A percentile compares a stretch with the other conserved stretches of the same genome.
phyloP scores from a whole-genome alignment of 2,113 vertebrate genomes.

The Helogale parvula region DNA sequence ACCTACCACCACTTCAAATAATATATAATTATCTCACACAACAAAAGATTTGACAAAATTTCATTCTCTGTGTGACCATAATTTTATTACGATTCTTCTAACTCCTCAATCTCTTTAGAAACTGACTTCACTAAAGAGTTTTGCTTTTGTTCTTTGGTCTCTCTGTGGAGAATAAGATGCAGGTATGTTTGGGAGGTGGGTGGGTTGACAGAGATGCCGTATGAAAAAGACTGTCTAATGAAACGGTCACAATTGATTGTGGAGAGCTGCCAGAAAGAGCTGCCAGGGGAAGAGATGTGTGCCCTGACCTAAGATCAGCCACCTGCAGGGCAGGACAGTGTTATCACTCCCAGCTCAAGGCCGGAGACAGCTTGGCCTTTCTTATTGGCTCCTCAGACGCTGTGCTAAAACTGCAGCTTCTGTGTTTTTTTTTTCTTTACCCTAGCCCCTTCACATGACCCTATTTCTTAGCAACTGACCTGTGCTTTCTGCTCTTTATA shows the following conservation, averaged over 20 bases:
- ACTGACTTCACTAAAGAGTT: background rate
- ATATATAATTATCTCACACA: background rate
- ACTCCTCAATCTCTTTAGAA: background rate
- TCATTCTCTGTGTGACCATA: background rate
- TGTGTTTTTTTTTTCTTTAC: too few relatives aligned
- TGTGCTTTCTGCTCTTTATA: too few relatives aligned
- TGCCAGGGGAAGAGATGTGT: too few relatives aligned
- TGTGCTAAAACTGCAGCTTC: too few relatives aligned
- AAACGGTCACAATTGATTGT: background rate
- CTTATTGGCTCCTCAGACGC: too few relatives aligned
- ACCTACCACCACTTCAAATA: background rate
- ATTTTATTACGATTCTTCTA: background rate
- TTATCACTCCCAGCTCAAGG: too few relatives aligned
- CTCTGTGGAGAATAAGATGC: background rate
- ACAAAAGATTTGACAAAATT: background rate
- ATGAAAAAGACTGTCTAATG: background rate
- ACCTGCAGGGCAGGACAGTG: too few relatives aligned
- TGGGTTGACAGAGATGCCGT: background rate
- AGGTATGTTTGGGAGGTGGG: background rate
- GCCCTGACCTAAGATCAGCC: too few relatives aligned
- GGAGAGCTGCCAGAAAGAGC: too few relatives aligned
- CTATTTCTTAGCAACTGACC: too few relatives aligned
- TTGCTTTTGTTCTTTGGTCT: background rate
- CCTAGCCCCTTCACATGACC: too few relatives aligned
- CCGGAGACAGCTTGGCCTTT: too few relatives aligned